These are phyloP conservation scores for Hyppa rectilinea DNA, from an alignment of 2,888 invertebrate species.

Conservation along the genomic window DNA sequence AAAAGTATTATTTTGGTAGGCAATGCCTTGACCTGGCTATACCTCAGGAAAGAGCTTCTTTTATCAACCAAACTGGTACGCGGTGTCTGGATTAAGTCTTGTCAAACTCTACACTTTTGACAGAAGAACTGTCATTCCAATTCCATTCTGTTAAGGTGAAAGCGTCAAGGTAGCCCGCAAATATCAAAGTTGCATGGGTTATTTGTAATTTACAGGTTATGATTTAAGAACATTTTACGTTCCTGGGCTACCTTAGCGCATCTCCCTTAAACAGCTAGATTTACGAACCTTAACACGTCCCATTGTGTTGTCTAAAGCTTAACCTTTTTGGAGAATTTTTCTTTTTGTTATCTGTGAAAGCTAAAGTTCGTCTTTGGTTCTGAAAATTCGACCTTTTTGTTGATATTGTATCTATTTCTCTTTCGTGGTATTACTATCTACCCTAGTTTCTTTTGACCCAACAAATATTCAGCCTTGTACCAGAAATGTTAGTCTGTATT, in stretches of 20 bases:
- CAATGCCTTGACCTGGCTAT: background rate
- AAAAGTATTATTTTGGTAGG: background rate
- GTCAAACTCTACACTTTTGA: background rate
- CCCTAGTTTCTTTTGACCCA: background rate
- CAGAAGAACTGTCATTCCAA: background rate
- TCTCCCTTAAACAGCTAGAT: background rate
- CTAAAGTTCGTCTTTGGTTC: background rate
- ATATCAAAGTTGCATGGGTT: background rate
- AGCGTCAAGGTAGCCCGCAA: background rate
- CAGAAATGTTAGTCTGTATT: background rate
- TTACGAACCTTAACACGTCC: background rate
- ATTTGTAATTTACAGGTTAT: background rate
- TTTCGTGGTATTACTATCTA: background rate
- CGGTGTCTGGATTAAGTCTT: background rate
- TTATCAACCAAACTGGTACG: background rate
- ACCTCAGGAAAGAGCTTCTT: background rate
- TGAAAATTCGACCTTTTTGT: constrained; percentile 1
- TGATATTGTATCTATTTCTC: background rate
- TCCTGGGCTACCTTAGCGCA: too few relatives aligned
- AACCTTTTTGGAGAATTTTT: background rate
- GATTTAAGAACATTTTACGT: background rate
- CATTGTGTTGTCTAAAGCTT: background rate
- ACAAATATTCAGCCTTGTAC: background rate
- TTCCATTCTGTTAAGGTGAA: background rate
- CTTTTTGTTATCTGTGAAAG: background rate